Evolutionary conservation across 2,113 vertebrate species (phyloP).

Genomic region (Malaclemys terrapin): DNA sequence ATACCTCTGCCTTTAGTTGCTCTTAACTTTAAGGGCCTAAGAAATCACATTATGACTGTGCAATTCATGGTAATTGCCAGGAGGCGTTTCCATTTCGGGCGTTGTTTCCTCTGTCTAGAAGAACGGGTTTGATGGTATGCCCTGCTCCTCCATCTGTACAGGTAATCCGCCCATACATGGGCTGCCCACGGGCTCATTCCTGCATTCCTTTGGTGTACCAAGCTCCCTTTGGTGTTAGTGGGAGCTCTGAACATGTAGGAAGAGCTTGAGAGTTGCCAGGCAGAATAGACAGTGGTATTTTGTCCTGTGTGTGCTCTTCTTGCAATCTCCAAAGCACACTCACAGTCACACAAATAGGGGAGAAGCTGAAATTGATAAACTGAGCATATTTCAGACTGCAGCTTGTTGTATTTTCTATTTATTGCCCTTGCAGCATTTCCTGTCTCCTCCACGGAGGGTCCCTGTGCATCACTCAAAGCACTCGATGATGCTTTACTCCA

Average conservation of each 20-base stretch:
- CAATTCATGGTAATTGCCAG: background rate
- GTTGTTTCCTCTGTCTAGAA: background rate
- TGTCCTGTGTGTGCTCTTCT: background rate
- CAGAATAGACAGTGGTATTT: background rate
- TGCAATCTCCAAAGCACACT: background rate
- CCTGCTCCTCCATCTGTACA: background rate
- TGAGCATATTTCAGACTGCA: background rate
- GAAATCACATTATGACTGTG: too few relatives aligned
- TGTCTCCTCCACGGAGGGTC: background rate
- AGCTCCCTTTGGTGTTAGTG: background rate
- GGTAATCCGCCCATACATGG: background rate
- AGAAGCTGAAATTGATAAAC: conserved; percentile 37
- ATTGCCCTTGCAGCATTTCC: background rate
- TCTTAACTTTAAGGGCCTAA: background rate
- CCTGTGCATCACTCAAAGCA: background rate
- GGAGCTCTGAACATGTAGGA: rapidly evolving
- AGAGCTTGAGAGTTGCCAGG: rapidly evolving
- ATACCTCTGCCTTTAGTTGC: background rate
- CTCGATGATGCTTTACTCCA: background rate
- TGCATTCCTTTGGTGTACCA: background rate
- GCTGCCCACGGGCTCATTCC: background rate
- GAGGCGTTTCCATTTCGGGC: background rate
- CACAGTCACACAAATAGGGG: background rate
- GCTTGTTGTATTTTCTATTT: conserved; percentile 32
- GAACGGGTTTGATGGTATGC: background rate